Evolutionary conservation across 2,113 vertebrate genomes (phyloP).

Genomic region (Butastur rufipennis): DNA sequence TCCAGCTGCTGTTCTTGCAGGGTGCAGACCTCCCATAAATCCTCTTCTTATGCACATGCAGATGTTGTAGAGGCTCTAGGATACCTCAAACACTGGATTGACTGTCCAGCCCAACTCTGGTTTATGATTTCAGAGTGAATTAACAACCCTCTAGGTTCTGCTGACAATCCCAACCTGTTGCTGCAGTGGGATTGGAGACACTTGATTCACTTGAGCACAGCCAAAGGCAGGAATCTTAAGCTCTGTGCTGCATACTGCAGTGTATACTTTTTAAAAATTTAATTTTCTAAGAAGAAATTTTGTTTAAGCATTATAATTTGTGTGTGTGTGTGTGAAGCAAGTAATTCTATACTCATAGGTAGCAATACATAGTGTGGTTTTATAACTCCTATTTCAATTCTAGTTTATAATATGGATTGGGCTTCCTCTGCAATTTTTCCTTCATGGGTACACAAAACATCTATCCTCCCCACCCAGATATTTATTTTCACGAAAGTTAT

Average conservation of each 20-base stretch:
- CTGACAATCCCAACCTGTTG: neutral
- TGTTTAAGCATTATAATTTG: neutral
- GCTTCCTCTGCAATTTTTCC: neutral
- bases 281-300: neutral
- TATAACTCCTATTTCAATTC: neutral
- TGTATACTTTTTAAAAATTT: neutral
- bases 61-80: neutral
- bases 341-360: neutral
- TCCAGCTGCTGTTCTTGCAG: neutral
- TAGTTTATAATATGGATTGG: too few species aligned
- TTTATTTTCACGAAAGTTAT: neutral
- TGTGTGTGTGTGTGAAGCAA: neutral
- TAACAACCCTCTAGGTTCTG: neutral
- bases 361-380: neutral
- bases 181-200: neutral
- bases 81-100: neutral
- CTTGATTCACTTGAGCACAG: neutral
- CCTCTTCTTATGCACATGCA: neutral
- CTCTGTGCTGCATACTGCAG: neutral
- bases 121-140: neutral
- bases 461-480: neutral
- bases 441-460: neutral
- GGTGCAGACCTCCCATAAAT: neutral
- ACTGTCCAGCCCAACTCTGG: neutral
- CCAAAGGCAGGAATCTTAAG: neutral